Evolutionary conservation across 2,113 vertebrate species (phyloP), one percentile per base, ranked within the genome.

Genomic region (Brachypteracias leptosomus): DNA sequence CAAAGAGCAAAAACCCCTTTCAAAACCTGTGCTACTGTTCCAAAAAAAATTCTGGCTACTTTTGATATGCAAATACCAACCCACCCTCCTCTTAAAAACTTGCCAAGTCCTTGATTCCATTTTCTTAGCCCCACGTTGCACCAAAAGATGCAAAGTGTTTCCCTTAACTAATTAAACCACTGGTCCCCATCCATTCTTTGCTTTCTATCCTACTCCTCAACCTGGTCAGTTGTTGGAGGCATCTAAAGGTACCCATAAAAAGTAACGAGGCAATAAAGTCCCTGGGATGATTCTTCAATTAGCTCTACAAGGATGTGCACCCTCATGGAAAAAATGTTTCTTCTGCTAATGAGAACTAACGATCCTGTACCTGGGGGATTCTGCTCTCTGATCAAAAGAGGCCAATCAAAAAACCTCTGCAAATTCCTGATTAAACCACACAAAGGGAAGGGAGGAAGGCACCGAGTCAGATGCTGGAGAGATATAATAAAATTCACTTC

Each of bases 291-390:
- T 61, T 81, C 94, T 74, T 78, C 89, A 95, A 97, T 95, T 93
- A 96, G 76, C 91, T 42, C 42, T 65, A 81, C 76, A 66, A 84
- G 83, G 73, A 74, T 88, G 79, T 24, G 51, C 94, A 86, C 59
- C 33, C 1, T 55, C 86, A 74, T 9, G 0, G 85, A 81, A 90
- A 86, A 91, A 93, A 66, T 33, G 82, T 93, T 96, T 88, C 92
- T 84, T 76, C 91, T 81, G 76, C 91, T 97, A 95, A 97, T 90
- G 94, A 95, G 95, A 86, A 47, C 76, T 89, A 97, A 95, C 13
- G 42, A 93, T 77, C 86, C 72, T 8, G 1, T 77, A 95, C 92
- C 94, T 93, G 86, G 42, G 95, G 94, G 91, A 95, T 71, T 81
- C 89, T 80, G 68, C 55, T 13, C 80, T 67, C 89, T 42, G 91